Percentiles rank a stretch among this genome's conserved stretches.
phyloP scores from a whole-genome alignment of 2,113 vertebrate species.

The Barbus barbus region DNA sequence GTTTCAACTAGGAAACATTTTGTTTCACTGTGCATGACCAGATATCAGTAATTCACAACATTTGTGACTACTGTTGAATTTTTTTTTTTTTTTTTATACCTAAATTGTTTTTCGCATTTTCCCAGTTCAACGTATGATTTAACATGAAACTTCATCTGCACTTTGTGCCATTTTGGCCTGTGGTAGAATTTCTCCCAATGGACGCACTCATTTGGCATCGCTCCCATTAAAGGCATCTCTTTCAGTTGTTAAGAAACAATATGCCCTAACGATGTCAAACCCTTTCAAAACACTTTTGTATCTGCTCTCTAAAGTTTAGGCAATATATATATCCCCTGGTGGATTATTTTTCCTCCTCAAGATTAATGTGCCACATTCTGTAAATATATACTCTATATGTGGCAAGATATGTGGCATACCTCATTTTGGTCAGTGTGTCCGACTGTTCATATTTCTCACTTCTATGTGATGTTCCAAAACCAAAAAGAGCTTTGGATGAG shows the following conservation, averaged over 20 bases:
- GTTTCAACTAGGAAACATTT: conserved; percentile 61
- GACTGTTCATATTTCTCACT: conserved; percentile 49
- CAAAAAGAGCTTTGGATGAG: conserved; percentile 50
- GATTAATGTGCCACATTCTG: conserved; percentile 63
- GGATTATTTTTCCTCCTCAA: conserved; percentile 14
- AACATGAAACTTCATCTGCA: conserved; percentile 17
- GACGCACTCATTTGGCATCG: neutral
- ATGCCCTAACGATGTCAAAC: neutral
- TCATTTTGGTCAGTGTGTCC: conserved; percentile 5
- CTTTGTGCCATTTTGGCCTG: conserved; percentile 53
- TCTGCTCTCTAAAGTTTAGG: neutral
- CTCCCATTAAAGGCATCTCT: neutral
- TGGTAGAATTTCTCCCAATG: neutral
- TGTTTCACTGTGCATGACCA: conserved; percentile 72
- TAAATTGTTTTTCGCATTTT: neutral
- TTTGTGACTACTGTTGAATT: conserved; percentile 76
- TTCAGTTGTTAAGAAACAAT: neutral
- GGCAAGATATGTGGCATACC: conserved; percentile 42
- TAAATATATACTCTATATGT: conserved; percentile 59
- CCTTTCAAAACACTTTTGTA: neutral
- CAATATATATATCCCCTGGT: conserved; percentile 2
- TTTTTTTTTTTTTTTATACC: neutral
- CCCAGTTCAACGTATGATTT: neutral
- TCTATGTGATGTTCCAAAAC: conserved; percentile 36
- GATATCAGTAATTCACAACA: conserved; percentile 76